phyloP scores from a whole-genome alignment of 1,140 invertebrate genomes.

The Neodiprion fabricii region DNA sequence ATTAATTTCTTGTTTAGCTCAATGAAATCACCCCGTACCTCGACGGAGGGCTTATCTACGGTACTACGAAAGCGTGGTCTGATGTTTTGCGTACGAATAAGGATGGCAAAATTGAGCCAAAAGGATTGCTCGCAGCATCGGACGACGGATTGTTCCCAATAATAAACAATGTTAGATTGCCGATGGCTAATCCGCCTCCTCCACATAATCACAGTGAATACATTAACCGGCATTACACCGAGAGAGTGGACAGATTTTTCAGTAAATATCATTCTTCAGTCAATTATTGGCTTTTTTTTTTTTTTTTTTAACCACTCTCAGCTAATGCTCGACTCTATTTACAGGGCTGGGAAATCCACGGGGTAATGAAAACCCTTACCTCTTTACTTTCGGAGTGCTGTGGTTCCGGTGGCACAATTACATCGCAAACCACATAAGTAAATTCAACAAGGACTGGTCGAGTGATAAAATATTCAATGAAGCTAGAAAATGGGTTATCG shows the following conservation, averaged over 20 bases:
- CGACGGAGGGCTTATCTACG: constrained; percentile 69
- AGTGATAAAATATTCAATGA: constrained; percentile 66
- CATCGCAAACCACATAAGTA: constrained; percentile 57
- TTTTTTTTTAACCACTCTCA: constrained; percentile 20
- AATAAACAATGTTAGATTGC: constrained; percentile 61
- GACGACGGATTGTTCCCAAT: constrained; percentile 60
- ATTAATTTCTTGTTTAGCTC: constrained; percentile 51
- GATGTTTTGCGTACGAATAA: constrained; percentile 62
- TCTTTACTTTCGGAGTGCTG: constrained; percentile 64
- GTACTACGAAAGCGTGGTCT: constrained; percentile 66
- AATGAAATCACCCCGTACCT: constrained; percentile 71
- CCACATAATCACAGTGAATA: constrained; percentile 60
- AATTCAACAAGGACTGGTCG: constrained; percentile 53
- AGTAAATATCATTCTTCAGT: constrained; percentile 56
- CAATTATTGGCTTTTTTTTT: neutral
- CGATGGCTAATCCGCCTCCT: constrained; percentile 68
- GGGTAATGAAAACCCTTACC: constrained; percentile 68
- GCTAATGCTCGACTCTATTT: constrained; percentile 14
- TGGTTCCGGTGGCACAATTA: constrained; percentile 72
- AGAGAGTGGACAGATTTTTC: constrained; percentile 63
- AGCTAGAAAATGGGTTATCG: constrained; percentile 68
- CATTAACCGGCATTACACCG: constrained; percentile 51
- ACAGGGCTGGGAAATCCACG: constrained; percentile 69
- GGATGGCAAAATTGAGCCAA: constrained; percentile 57
- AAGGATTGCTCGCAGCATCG: constrained; percentile 56